phyloP scores from a whole-genome alignment of 2,888 invertebrate genomes.

The Zootermopsis nevadensis region DNA sequence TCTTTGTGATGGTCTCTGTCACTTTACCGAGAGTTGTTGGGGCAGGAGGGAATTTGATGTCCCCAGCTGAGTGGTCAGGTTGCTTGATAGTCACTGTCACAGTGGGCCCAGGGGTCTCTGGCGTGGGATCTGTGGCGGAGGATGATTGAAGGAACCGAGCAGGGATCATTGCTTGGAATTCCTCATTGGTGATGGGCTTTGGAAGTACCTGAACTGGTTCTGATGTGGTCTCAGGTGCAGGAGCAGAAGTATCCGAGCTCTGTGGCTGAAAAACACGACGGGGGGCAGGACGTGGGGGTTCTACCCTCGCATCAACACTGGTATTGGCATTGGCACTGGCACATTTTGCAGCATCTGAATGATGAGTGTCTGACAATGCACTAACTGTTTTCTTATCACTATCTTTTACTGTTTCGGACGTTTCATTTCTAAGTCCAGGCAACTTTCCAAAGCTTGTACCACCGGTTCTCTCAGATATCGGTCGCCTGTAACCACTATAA shows the following conservation, averaged over 20 bases:
- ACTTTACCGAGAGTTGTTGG: constrained; percentile 87
- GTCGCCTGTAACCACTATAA: constrained; percentile 70
- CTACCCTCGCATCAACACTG: constrained; percentile 26
- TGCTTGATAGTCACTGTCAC: constrained; percentile 90
- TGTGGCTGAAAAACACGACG: constrained; percentile 48
- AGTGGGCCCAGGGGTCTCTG: constrained; percentile 61
- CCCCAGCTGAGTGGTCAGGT: constrained; percentile 70
- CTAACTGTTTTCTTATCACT: constrained; percentile 38
- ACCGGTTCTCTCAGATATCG: constrained; percentile 60
- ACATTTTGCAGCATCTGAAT: constrained; percentile 5
- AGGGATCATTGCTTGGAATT: constrained; percentile 95
- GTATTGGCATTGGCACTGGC: constrained; percentile 26
- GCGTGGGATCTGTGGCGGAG: constrained; percentile 59
- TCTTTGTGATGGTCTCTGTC: constrained; percentile 96
- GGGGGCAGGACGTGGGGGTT: constrained; percentile 53
- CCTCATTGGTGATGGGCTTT: constrained; percentile 91
- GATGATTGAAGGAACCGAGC: constrained; percentile 80
- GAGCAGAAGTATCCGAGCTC: constrained; percentile 53
- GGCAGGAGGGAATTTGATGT: constrained; percentile 82
- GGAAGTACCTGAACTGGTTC: constrained; percentile 60
- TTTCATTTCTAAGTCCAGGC: constrained; percentile 51
- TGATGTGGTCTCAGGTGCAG: constrained; percentile 39
- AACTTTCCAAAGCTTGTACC: constrained; percentile 53
- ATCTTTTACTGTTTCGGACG: constrained; percentile 31
- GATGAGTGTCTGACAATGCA: background rate